These are phyloP conservation scores for Macquaria ambigua DNA, from an alignment of 2,113 vertebrate genomes.

Conservation along the genomic window DNA sequence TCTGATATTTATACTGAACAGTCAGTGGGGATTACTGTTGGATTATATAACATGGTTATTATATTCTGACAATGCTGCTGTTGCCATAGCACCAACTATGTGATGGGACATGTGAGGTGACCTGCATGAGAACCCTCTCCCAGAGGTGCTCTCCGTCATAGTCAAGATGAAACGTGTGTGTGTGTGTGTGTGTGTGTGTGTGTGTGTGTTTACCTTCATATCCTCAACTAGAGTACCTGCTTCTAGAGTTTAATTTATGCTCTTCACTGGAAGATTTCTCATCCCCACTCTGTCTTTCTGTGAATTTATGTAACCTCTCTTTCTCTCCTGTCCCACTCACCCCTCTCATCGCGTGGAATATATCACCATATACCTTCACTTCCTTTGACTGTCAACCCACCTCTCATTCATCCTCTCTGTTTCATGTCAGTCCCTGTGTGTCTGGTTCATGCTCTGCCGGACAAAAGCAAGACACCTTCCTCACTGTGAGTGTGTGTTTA, in stretches of 20 bases:
- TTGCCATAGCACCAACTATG: constrained; percentile 30
- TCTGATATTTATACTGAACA: too few relatives aligned
- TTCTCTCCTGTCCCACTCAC: neutral
- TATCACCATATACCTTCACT: constrained; percentile 36
- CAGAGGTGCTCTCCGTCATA: constrained; percentile 28
- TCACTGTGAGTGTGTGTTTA: constrained; percentile 35
- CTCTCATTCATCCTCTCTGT: constrained; percentile 56
- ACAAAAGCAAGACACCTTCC: constrained; percentile 73
- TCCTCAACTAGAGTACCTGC: constrained; percentile 27
- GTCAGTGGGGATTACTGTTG: neutral
- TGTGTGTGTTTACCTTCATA: constrained; percentile 34
- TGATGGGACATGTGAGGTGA: constrained; percentile 25
- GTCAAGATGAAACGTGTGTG: constrained; percentile 1
- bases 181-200: constrained; percentile 4
- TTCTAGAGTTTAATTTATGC: constrained; percentile 48
- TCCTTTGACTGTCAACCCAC: constrained; percentile 58
- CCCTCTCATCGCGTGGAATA: constrained; percentile 36
- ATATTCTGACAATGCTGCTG: neutral
- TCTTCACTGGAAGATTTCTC: constrained; percentile 45
- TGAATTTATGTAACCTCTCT: constrained; percentile 36
- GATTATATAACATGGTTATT: constrained; percentile 49
- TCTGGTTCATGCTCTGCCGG: constrained; percentile 76
- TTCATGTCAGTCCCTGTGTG: constrained; percentile 63
- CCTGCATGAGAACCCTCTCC: constrained; percentile 28
- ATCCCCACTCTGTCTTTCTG: constrained; percentile 11